Percentiles rank a stretch among this genome's conserved stretches.
Conservation (phyloP, 1,140 invertebrate genomes). For the Drosophila pachea region DNA sequence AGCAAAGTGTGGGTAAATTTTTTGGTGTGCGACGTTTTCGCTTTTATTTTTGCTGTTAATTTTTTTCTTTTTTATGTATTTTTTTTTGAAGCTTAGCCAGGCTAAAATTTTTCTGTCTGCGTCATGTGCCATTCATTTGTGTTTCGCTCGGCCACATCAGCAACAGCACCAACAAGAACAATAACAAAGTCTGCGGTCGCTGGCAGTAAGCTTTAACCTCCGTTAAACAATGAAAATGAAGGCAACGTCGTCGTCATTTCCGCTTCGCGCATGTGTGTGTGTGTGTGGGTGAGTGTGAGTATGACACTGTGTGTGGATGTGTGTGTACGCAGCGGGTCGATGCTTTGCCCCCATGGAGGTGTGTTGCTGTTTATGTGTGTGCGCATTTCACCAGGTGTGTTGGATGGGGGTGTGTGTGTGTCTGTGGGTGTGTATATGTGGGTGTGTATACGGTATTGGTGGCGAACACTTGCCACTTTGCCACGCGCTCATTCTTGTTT, state of each 20-base stretch:
- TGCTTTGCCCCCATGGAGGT: constrained; percentile 19
- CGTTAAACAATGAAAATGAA: constrained; percentile 57
- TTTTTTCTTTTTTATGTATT: constrained; percentile 35
- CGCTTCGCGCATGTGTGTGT: constrained; percentile 46
- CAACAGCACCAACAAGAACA: constrained; percentile 37
- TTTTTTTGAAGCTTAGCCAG: constrained; percentile 33
- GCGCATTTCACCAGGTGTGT: constrained; percentile 2
- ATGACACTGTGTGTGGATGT: not conserved
- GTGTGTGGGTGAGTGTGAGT: not conserved
- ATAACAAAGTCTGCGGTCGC: constrained; percentile 42
- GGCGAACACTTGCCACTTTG: constrained; percentile 48
- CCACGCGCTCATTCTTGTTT: constrained; percentile 22
- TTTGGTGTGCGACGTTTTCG: constrained; percentile 42
- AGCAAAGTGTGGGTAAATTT: constrained; percentile 61
- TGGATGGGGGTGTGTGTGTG: constrained; percentile 10
- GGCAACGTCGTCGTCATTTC: constrained; percentile 61
- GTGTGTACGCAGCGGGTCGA: constrained; percentile 34
- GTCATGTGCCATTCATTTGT: constrained; percentile 67
- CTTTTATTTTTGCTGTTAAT: constrained; percentile 8
- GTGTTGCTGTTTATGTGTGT: constrained; percentile 6
- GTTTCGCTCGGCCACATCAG: constrained; percentile 39
- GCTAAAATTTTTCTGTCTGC: constrained; percentile 66
- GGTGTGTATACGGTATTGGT: constrained; percentile 37
- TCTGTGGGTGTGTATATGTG: no score
- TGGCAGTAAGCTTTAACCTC: constrained; percentile 59